Evolutionary conservation across 2,797 vertebrate genomes (phyloP).

Genomic region (Tragopan temminckii): DNA sequence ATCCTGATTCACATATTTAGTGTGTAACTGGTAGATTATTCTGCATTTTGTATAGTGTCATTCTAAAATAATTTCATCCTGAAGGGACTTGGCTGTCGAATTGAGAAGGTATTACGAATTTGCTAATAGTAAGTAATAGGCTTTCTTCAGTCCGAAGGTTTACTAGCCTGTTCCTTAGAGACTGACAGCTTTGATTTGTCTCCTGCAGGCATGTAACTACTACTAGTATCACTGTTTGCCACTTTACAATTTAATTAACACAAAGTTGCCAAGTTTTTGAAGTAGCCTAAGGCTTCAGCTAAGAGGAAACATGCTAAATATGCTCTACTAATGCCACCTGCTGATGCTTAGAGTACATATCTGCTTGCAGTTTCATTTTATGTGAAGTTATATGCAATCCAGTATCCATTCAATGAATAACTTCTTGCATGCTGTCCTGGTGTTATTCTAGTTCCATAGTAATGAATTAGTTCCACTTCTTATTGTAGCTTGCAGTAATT

Average conservation of each 20-base stretch:
- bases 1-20: neutral
- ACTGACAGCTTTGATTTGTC: neutral
- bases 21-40: neutral
- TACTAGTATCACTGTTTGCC: constrained; percentile 20
- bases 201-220: constrained; percentile 1
- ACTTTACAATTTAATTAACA: constrained; percentile 58
- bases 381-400: neutral
- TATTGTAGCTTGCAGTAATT: neutral
- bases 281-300: constrained; percentile 27
- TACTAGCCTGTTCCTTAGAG: constrained; percentile 22
- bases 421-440: neutral
- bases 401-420: neutral
- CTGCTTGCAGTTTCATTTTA: neutral
- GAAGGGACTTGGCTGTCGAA: neutral
- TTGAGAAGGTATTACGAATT: neutral
- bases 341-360: constrained; percentile 35
- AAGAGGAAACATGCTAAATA: constrained; percentile 18
- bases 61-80: neutral
- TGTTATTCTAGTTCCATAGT: neutral
- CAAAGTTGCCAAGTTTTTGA: neutral
- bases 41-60: neutral
- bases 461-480: neutral
- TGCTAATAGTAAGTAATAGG: neutral
- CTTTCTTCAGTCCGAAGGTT: constrained; percentile 24
- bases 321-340: constrained; percentile 57